Evolutionary conservation across 2,113 vertebrate species (phyloP).

Genomic region (Sceloporus tristichus): DNA sequence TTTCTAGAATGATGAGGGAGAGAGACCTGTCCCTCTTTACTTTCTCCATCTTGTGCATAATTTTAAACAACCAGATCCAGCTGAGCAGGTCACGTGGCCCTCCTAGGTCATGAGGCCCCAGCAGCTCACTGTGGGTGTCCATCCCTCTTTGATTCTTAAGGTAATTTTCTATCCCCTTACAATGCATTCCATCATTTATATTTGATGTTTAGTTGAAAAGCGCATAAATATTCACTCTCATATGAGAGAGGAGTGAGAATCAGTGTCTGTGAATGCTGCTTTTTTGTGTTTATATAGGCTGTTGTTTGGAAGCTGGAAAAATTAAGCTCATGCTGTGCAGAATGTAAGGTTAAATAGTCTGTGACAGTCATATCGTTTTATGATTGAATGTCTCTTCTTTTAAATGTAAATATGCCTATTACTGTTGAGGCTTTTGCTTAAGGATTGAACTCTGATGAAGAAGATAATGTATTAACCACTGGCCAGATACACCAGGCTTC

Average conservation of each 20-base stretch:
- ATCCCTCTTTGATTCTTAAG: not conserved
- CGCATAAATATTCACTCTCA: accelerated
- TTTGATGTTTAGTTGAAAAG: not conserved
- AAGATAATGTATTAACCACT: constrained; percentile 7
- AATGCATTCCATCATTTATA: not conserved
- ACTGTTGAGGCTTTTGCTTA: constrained; percentile 13
- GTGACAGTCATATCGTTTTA: not conserved
- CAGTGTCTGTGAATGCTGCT: not conserved
- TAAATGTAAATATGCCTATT: constrained; percentile 12
- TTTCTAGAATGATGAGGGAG: no score
- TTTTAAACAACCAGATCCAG: not conserved
- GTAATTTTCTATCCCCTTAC: not conserved
- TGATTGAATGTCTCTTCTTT: constrained; percentile 18
- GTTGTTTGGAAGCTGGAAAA: not conserved
- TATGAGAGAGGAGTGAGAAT: not conserved
- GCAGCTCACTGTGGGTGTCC: no score
- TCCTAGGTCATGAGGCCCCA: no score
- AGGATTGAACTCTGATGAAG: constrained; percentile 14
- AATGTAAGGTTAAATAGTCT: constrained; percentile 11
- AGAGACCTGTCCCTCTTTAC: no score
- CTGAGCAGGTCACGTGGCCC: not conserved
- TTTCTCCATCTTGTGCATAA: no score
- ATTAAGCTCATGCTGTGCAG: constrained; percentile 13
- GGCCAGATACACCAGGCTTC: no score
- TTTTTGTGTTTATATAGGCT: not conserved